Evolutionary conservation across 2,797 vertebrate genomes (phyloP), one percentile per base, ranked within the genome.

Genomic region (Crocidura indochinensis): DNA sequence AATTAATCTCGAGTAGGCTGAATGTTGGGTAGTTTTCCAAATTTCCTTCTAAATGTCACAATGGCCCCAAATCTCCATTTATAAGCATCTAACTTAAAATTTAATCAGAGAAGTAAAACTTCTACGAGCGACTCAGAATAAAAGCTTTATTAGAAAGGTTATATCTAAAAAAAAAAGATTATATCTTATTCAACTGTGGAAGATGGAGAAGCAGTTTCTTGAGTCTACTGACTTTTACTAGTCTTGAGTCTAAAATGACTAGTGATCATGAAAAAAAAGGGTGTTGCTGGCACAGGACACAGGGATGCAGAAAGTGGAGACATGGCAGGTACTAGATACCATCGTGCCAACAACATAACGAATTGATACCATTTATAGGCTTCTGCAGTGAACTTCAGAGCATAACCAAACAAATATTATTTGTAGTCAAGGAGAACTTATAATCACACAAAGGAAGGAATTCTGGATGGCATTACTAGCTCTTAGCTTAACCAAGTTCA

Each of bases 31-130:
- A 79, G 10, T 53, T 15, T 90, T 69, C 44, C 31, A 73, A 17
- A 46, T 84, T 44, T 84, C 46, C 68, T 91, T 53, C 10, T 74
- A 92, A 94, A 82, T 71, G 56, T 90, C 88, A 75, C 76, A 83
- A 5, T 38, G 74, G 51, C 10, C 76, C 56, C 38, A 86, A 92
- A 81, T 79, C 72, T 27, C 47, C 56, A 87, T 10, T 69, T 84
- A n/a, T 20, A 56, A 75, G 12, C 15, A 1, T 72, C 74, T 74
- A 29, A 31, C 24, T 44, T 26, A 65, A 10, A 9, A n/a, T 20
- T 92, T 38, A 4, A 3, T 74, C 47, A 53, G 77, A 90, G 79
- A 91, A 76, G 72, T 19, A 53, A 65, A 65, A 46, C 1, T 44
- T 14, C 26, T 69, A 0, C 11, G 26, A 75, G 51, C 5, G 24